A percentile compares a stretch with the other conserved stretches of the same genome.
These are phyloP conservation scores for Oryzias javanicus DNA, from an alignment of 2,113 vertebrate species.

Conservation along the genomic window DNA sequence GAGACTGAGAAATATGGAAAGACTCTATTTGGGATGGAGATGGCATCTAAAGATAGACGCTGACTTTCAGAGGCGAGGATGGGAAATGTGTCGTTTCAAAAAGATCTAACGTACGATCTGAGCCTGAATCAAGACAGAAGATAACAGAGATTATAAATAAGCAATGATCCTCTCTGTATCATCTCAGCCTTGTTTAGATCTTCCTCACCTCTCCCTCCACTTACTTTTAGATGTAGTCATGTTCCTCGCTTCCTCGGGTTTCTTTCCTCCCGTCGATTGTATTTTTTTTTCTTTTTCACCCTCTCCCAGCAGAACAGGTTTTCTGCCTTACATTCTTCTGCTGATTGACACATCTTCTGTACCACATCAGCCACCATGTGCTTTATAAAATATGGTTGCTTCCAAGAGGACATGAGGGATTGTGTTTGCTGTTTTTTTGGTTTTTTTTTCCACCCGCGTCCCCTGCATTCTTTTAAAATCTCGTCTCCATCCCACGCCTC, in stretches of 20 bases:
- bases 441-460: constrained; percentile 3
- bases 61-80: constrained; percentile 32
- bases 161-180: constrained; percentile 40
- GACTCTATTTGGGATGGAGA: constrained; percentile 43
- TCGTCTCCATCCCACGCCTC: not conserved
- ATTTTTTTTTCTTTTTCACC: not conserved
- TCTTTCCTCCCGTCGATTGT: not conserved
- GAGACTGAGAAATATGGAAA: constrained; percentile 13
- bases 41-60: constrained; percentile 67
- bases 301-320: not conserved
- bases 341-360: not conserved
- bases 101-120: constrained; percentile 61
- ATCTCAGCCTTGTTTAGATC: constrained; percentile 19
- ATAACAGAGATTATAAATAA: constrained; percentile 69
- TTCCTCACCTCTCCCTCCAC: constrained; percentile 25
- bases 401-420: not conserved
- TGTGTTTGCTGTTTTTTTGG: constrained; percentile 25
- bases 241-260: constrained; percentile 18
- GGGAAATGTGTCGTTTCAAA: constrained; percentile 47
- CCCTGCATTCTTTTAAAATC: not conserved
- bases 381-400: constrained; percentile 25
- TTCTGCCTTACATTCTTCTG: not conserved
- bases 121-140: constrained; percentile 51
- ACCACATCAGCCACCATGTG: constrained; percentile 26
- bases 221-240: constrained; percentile 20